These are phyloP conservation scores for Sebastes itinus DNA, from an alignment of 2,797 vertebrate species.

Conservation along the genomic window DNA sequence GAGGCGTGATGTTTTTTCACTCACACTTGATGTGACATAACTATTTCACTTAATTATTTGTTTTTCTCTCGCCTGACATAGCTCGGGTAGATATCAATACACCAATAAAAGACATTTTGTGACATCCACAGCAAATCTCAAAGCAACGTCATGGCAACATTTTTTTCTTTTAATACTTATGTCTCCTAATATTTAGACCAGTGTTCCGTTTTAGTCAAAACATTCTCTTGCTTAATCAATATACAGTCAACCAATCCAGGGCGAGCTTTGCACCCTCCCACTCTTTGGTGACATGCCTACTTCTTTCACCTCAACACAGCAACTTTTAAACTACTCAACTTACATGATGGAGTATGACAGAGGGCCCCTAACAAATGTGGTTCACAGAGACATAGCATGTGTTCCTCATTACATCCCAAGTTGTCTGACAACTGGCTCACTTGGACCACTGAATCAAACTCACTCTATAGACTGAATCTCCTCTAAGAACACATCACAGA, in stretches of 20 bases:
- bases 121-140: not conserved
- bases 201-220: not conserved
- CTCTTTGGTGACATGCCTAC: conserved; percentile 1
- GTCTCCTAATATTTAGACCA: not conserved
- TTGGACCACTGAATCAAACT: not conserved
- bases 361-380: not conserved
- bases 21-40: not conserved
- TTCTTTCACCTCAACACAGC: not conserved
- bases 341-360: conserved; percentile 28
- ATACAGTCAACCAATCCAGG: not conserved
- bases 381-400: not conserved
- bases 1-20: not conserved
- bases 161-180: not conserved
- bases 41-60: not conserved
- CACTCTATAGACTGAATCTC: not conserved
- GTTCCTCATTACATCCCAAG: not conserved
- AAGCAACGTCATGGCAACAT: not conserved
- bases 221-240: not conserved
- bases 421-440: conserved; percentile 6
- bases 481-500: not conserved
- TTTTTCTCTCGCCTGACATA: not conserved
- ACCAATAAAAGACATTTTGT: not conserved
- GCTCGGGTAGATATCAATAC: not conserved
- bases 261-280: not conserved
- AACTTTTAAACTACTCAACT: conserved; percentile 19